These are phyloP conservation scores for Typhlomys cinereus DNA, from an alignment of 2,113 vertebrate genomes.

Conservation along the genomic window DNA sequence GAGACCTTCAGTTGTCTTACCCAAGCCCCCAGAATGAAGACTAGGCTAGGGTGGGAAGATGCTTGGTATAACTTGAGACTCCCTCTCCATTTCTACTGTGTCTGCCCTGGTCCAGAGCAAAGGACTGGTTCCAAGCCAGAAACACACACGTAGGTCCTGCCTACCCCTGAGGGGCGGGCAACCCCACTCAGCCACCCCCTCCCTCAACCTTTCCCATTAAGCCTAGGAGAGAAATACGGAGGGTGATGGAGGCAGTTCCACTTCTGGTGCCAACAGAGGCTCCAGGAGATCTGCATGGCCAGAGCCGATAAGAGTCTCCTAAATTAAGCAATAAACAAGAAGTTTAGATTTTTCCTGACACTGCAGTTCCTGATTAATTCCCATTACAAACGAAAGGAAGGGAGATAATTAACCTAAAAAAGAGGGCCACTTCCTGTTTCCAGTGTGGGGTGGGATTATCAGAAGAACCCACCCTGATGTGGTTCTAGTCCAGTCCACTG, in stretches of 20 bases:
- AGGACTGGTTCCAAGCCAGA: neutral
- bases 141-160: neutral
- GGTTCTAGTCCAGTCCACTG: neutral
- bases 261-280: neutral
- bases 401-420: constrained; percentile 65
- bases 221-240: no score
- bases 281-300: neutral
- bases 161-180: neutral
- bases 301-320: constrained; percentile 52
- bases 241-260: neutral
- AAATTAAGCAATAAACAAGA: constrained; percentile 80
- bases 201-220: neutral
- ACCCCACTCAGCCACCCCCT: neutral
- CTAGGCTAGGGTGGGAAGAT: neutral
- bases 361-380: constrained; percentile 80
- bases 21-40: neutral
- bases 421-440: constrained; percentile 64
- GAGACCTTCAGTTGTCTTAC: neutral
- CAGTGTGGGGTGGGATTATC: constrained; percentile 53
- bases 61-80: neutral
- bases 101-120: neutral
- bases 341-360: constrained; percentile 66
- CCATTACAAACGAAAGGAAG: constrained; percentile 76
- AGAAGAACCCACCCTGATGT: neutral
- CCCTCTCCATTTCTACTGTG: neutral